Evolutionary conservation across 2,113 vertebrate genomes (phyloP).

Genomic region (Silurus meridionalis): DNA sequence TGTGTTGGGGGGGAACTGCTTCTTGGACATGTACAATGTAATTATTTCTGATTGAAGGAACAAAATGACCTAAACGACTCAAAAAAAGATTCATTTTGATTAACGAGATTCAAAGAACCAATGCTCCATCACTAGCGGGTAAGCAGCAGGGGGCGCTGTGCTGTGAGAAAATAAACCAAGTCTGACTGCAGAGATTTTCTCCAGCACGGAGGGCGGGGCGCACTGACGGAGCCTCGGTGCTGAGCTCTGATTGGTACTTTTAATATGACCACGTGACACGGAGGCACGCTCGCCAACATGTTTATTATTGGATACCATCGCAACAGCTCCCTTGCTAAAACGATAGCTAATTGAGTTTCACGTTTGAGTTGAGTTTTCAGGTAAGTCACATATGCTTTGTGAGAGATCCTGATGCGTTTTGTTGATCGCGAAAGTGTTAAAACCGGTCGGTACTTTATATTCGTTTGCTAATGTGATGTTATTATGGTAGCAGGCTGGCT

Average conservation of each 20-base stretch:
- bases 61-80: too few species aligned
- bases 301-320: slow-evolving; percentile 46
- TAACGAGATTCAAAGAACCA: too few species aligned
- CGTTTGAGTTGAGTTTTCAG: background rate
- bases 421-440: background rate
- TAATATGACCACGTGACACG: background rate
- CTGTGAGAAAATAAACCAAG: background rate
- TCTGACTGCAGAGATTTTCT: slow-evolving; percentile 13
- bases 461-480: background rate
- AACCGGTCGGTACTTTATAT: background rate
- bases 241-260: slow-evolving; percentile 11
- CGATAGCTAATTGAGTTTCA: background rate
- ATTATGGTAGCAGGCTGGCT: background rate
- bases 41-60: too few species aligned
- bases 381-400: background rate
- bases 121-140: too few species aligned
- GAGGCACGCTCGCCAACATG: slow-evolving; percentile 18
- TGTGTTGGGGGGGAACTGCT: too few species aligned
- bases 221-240: background rate
- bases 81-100: too few species aligned
- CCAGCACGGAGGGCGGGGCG: background rate
- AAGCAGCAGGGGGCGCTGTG: slow-evolving; percentile 12
- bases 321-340: slow-evolving; percentile 12
- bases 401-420: background rate
- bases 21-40: too few species aligned